Percentiles rank a stretch among this genome's conserved stretches.
Conservation (phyloP, 2,888 invertebrate genomes). For the Zelleria hepariella region DNA sequence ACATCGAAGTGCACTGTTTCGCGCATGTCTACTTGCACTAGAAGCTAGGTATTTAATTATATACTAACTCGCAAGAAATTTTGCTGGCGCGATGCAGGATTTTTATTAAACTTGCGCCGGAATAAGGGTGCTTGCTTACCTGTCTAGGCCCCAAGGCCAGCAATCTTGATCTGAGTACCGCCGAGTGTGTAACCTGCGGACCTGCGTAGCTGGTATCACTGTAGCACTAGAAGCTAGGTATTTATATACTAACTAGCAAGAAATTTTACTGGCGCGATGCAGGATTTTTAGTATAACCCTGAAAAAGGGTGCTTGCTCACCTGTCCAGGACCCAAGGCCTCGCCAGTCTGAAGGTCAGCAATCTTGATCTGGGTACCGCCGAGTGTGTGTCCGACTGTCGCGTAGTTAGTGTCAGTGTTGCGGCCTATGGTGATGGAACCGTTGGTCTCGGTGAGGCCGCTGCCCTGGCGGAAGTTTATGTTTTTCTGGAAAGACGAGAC, state of each 20-base stretch:
- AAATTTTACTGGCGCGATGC: no score
- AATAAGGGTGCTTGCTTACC: conserved; percentile 27
- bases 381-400: conserved; percentile 36
- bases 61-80: no score
- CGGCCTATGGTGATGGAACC: conserved; percentile 34
- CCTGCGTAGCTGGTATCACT: conserved; percentile 33
- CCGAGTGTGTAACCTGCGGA: conserved; percentile 37
- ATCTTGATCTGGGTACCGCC: conserved; percentile 39
- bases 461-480: conserved; percentile 53
- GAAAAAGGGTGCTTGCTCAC: conserved; percentile 25
- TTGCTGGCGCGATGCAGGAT: no score
- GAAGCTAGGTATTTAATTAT: no score
- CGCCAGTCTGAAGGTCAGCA: conserved; percentile 37
- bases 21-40: no score
- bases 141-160: conserved; percentile 41
- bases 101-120: no score
- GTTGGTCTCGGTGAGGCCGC: conserved; percentile 54
- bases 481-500: conserved; percentile 33
- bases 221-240: no score
- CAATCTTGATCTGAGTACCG: conserved; percentile 39
- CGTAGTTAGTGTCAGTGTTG: conserved; percentile 35
- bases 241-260: no score
- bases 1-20: no score
- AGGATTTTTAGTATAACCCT: no score
- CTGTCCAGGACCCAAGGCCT: conserved; percentile 42